A percentile compares a stretch with the other conserved stretches of the same genome.
Conservation (phyloP, 2,797 vertebrate genomes). For the Neosilurus mollespiculum region DNA sequence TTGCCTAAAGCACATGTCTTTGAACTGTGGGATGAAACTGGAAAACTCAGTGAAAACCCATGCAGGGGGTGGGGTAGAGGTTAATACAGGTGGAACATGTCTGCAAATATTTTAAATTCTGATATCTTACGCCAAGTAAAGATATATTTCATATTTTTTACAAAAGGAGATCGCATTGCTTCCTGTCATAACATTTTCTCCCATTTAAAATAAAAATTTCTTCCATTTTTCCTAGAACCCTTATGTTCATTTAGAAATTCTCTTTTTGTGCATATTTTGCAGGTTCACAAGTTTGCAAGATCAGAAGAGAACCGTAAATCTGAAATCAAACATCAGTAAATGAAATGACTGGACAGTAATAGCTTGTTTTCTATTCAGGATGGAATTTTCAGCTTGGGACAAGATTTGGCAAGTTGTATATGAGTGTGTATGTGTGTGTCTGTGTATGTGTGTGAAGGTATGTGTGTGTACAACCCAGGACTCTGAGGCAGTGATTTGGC, state of each 20-base stretch:
- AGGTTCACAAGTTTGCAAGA: constrained; percentile 43
- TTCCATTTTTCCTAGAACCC: not conserved
- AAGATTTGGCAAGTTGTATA: not conserved
- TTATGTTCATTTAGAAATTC: constrained; percentile 1
- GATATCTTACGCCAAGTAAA: not conserved
- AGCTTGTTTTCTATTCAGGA: constrained; percentile 50
- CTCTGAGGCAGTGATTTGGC: constrained; percentile 96
- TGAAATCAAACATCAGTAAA: constrained; percentile 41
- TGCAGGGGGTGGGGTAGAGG: too few relatives aligned
- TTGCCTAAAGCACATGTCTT: too few relatives aligned
- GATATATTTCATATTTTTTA: not conserved
- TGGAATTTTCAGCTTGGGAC: constrained; percentile 46
- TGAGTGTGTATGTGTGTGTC: constrained; percentile 44
- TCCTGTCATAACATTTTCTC: not conserved
- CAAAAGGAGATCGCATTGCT: not conserved
- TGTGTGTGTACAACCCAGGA: constrained; percentile 61
- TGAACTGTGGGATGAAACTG: too few relatives aligned
- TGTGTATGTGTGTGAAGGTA: constrained; percentile 44
- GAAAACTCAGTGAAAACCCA: too few relatives aligned
- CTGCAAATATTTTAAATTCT: not conserved
- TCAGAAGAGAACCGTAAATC: constrained; percentile 31
- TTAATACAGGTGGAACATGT: not conserved
- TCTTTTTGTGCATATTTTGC: constrained; percentile 33
- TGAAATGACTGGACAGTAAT: constrained; percentile 46
- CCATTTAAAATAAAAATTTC: not conserved